Evolutionary conservation across 2,113 vertebrate species (phyloP).

Genomic region (Psophia crepitans): DNA sequence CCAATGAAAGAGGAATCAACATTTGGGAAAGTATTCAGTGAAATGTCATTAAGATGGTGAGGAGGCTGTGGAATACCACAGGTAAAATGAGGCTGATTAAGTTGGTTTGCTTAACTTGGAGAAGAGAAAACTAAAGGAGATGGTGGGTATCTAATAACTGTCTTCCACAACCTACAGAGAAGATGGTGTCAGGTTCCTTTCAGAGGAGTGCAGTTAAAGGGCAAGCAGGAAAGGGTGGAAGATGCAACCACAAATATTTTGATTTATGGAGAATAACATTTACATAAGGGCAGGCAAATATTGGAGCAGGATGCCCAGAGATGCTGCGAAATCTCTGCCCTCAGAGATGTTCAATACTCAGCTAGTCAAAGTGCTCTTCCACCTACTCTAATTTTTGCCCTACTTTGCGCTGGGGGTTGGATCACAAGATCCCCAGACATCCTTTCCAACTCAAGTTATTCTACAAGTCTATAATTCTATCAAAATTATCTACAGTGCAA

Average conservation of each 20-base stretch:
- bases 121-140: background rate
- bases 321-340: background rate
- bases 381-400: background rate
- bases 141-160: background rate
- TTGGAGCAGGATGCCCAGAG: background rate
- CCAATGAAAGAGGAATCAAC: accelerated
- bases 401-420: background rate
- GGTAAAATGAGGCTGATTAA: background rate
- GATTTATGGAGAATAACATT: background rate
- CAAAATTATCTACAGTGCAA: background rate
- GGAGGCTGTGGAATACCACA: background rate
- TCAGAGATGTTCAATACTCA: background rate
- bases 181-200: background rate
- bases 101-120: background rate
- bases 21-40: background rate
- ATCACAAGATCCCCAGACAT: background rate
- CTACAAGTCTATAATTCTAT: background rate
- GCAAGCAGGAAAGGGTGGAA: background rate
- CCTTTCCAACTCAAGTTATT: background rate
- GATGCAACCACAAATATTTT: background rate
- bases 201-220: background rate
- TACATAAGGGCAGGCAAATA: background rate
- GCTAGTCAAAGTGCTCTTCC: background rate
- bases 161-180: background rate
- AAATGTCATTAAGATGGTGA: background rate